Evolutionary conservation across 1,140 invertebrate species (phyloP).

Genomic region (Orius laevigatus): DNA sequence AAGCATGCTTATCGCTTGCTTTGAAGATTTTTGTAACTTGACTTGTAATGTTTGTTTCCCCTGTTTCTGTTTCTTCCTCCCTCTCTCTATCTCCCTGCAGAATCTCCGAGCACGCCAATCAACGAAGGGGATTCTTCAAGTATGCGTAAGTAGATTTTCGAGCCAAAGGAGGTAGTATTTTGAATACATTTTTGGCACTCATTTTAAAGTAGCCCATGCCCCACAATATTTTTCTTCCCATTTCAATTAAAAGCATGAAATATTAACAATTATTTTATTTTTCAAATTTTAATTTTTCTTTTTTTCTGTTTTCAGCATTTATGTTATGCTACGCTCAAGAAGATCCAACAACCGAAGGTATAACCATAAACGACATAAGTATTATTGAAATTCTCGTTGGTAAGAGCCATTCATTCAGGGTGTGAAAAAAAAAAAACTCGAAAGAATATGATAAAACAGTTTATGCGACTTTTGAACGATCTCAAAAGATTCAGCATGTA

Average conservation of each 20-base stretch:
- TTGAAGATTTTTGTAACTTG: constrained; percentile 7
- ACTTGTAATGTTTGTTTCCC: constrained; percentile 12
- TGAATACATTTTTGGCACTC: too few species aligned
- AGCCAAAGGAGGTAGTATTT: too few species aligned
- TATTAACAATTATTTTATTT: not conserved
- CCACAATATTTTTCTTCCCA: not conserved
- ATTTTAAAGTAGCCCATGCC: not conserved
- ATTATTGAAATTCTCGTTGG: constrained; percentile 25
- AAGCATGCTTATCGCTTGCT: constrained; percentile 12
- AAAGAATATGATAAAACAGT: too few species aligned
- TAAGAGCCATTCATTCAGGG: constrained; percentile 19
- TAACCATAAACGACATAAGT: constrained; percentile 28
- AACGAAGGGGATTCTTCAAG: constrained; percentile 34
- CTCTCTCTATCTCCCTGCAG: constrained; percentile 24
- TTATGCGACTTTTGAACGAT: too few species aligned
- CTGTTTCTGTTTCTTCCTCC: constrained; percentile 22
- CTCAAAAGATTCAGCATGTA: too few species aligned
- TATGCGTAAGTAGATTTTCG: constrained; percentile 34
- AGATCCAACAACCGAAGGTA: constrained; percentile 75
- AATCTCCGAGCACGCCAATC: constrained; percentile 35
- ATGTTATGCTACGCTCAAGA: constrained; percentile 84
- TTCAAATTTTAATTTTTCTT: constrained; percentile 10
- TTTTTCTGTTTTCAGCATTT: constrained; percentile 57
- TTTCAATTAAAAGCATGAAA: not conserved
- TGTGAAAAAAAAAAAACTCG: too few species aligned